Percentiles rank a stretch among this genome's conserved stretches.
Evolutionary conservation across 2,888 invertebrate species (phyloP).

Genomic region (Ichneumon xanthorius): DNA sequence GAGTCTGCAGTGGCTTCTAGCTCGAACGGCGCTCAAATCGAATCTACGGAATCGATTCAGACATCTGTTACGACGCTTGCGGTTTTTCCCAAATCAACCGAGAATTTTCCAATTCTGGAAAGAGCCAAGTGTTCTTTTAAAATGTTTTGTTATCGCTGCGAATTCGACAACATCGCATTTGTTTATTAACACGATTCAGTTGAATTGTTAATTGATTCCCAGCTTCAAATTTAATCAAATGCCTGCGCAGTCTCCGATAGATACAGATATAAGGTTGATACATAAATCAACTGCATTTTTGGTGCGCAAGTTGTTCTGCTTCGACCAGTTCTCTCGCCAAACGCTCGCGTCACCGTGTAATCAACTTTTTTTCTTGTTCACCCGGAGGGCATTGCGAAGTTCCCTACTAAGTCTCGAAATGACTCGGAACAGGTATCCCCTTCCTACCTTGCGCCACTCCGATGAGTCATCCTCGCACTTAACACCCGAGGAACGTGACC

Average conservation of each 20-base stretch:
- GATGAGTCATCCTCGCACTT: conserved; percentile 22
- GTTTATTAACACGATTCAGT: not conserved
- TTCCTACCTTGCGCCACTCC: conserved; percentile 7
- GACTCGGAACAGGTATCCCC: conserved; percentile 16
- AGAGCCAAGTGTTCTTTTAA: not conserved
- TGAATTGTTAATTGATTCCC: not conserved
- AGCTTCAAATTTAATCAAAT: not conserved
- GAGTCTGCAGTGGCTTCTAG: not conserved
- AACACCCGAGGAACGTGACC: not conserved
- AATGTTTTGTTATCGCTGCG: not conserved
- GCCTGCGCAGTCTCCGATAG: not conserved
- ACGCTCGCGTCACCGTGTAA: not conserved
- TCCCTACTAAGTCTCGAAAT: not conserved
- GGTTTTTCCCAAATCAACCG: conserved; percentile 5
- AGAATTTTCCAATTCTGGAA: conserved; percentile 6
- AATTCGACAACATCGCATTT: not conserved
- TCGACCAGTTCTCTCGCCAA: conserved; percentile 7
- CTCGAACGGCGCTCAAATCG: conserved; percentile 14
- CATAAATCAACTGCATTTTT: not conserved
- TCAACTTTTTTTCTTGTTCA: not conserved
- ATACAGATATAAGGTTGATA: not conserved
- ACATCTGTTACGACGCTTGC: not conserved
- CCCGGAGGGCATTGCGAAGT: not conserved
- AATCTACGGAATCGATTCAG: conserved; percentile 44
- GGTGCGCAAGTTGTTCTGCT: not conserved